Evolutionary conservation across 2,797 vertebrate species (phyloP).

Genomic region (Trichosurus vulpecula): DNA sequence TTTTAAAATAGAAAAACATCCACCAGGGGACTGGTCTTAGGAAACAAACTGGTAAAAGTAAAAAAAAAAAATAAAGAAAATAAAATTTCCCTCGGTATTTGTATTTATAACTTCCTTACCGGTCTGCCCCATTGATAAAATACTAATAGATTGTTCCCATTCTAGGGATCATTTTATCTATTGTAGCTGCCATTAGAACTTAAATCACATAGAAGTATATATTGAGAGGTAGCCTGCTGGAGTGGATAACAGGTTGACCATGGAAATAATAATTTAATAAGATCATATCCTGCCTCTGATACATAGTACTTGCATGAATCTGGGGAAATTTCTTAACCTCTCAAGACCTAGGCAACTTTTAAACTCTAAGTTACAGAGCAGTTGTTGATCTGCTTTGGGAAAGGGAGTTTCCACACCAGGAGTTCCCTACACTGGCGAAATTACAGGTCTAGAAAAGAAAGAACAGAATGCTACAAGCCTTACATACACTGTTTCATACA

Average conservation of each 20-base stretch:
- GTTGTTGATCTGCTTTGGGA: no score
- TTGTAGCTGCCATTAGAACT: neutral
- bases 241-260: no score
- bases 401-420: no score
- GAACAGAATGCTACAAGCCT: neutral
- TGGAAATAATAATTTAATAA: no score
- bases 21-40: neutral
- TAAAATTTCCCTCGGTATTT: neutral
- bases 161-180: neutral
- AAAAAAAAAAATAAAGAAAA: neutral
- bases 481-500: neutral
- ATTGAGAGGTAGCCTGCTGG: neutral
- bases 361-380: no score
- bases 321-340: no score
- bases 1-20: no score
- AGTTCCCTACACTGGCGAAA: no score
- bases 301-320: no score
- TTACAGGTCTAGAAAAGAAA: no score
- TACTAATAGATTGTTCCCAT: neutral
- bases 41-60: neutral
- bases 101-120: neutral
- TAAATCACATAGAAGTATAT: neutral
- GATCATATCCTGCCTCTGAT: no score
- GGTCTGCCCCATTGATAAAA: neutral
- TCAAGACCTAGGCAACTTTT: no score